Percentiles rank a stretch among this genome's conserved stretches.
phyloP scores from a whole-genome alignment of 2,113 vertebrate genomes.

The Callipepla californica region DNA sequence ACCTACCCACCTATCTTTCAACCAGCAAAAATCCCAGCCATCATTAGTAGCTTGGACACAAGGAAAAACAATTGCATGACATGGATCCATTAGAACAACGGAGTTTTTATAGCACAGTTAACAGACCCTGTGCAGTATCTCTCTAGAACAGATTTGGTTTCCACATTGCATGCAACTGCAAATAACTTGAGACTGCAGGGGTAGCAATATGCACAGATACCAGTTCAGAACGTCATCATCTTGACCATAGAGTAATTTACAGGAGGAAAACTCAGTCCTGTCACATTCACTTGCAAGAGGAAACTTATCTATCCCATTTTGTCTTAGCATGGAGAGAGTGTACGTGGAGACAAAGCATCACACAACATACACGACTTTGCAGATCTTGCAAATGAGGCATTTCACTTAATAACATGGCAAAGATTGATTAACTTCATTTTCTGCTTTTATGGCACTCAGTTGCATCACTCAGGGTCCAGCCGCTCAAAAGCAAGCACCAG shows the following conservation, averaged over 20 bases:
- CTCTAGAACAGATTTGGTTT: neutral
- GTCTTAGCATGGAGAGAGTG: neutral
- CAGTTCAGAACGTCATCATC: neutral
- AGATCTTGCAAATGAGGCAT: neutral
- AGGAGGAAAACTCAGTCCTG: neutral
- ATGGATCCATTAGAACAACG: neutral
- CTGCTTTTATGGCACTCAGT: constrained; percentile 24
- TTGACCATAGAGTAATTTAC: neutral
- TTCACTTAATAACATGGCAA: neutral
- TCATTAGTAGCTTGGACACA: accelerated
- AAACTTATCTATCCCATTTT: neutral
- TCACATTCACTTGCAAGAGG: neutral
- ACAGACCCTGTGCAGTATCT: neutral
- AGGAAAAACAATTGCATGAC: neutral
- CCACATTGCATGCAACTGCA: neutral
- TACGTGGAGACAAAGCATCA: neutral
- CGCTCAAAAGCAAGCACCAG: neutral
- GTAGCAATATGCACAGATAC: neutral
- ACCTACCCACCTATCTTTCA: neutral
- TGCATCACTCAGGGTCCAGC: neutral
- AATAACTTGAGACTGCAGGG: neutral
- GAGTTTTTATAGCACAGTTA: neutral
- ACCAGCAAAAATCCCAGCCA: neutral
- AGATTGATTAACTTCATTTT: neutral
- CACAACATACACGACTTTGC: neutral